These are phyloP conservation scores for Epizoanthus fatuus DNA, from an alignment of 92 coral and sea anemone species.

Conservation along the genomic window DNA sequence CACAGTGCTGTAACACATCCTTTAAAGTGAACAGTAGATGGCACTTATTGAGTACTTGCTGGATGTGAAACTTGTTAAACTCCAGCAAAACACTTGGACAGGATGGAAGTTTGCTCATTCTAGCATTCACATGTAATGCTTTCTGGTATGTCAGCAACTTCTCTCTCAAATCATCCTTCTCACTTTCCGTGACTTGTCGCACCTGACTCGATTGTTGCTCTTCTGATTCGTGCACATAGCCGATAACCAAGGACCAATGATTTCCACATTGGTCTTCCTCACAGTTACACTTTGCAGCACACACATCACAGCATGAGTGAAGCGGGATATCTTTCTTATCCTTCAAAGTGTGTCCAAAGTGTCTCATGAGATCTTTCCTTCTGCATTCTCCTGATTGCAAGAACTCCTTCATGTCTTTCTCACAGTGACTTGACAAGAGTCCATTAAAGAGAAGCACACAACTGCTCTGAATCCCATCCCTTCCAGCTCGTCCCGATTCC, in stretches of 20 bases:
- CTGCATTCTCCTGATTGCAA: conserved; percentile 51
- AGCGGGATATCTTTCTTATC: conserved; percentile 35
- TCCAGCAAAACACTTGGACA: conserved; percentile 54
- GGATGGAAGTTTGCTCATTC: conserved; percentile 14
- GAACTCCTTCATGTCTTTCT: conserved; percentile 65
- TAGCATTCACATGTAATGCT: conserved; percentile 6
- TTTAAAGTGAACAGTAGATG: conserved; percentile 38
- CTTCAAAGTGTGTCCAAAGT: conserved; percentile 57
- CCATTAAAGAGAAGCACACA: conserved; percentile 74
- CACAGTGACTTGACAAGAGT: conserved; percentile 63
- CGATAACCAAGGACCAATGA: neutral
- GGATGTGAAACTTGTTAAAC: conserved; percentile 53
- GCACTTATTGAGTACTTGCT: conserved; percentile 62
- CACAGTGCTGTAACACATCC: conserved; percentile 54
- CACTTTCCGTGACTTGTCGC: neutral
- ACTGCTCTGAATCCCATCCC: conserved; percentile 66
- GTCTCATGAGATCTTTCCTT: conserved; percentile 38
- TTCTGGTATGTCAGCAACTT: conserved; percentile 42
- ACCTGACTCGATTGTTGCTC: neutral
- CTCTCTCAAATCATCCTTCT: conserved; percentile 18
- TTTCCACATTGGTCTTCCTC: conserved; percentile 25
- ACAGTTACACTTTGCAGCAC: conserved; percentile 69
- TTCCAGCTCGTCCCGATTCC: conserved; percentile 69
- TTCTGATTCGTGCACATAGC: neutral
- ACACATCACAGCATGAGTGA: conserved; percentile 79